These are phyloP conservation scores for Phrynosoma blainvillii DNA, from an alignment of 2,113 vertebrate species.

Conservation along the genomic window DNA sequence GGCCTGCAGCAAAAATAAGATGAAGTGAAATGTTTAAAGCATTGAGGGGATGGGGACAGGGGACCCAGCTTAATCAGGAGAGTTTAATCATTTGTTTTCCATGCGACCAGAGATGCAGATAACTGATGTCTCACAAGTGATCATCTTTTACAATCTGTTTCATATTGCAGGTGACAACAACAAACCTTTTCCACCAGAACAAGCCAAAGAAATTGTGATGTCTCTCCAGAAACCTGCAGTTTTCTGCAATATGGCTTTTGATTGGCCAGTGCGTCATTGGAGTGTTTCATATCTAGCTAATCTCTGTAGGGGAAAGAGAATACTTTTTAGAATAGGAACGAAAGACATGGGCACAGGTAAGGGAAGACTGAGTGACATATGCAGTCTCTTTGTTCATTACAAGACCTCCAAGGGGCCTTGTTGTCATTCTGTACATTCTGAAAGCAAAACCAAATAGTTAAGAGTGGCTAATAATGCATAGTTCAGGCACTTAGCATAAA, in stretches of 20 bases:
- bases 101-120: background rate
- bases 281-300: slow-evolving; percentile 79
- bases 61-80: slow-evolving; percentile 31
- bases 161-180: slow-evolving; percentile 67
- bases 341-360: slow-evolving; percentile 78
- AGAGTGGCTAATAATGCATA: too few species aligned
- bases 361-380: slow-evolving; percentile 15
- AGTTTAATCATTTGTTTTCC: slow-evolving; percentile 34
- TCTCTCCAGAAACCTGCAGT: slow-evolving; percentile 85
- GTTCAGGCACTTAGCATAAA: too few species aligned
- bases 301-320: slow-evolving; percentile 74
- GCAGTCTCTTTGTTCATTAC: background rate
- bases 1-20: slow-evolving; percentile 29
- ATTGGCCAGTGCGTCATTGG: slow-evolving; percentile 91
- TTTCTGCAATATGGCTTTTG: slow-evolving; percentile 85
- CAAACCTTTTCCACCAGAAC: slow-evolving; percentile 87
- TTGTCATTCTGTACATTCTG: too few species aligned
- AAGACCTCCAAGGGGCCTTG: too few species aligned
- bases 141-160: slow-evolving; percentile 35
- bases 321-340: slow-evolving; percentile 88
- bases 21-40: slow-evolving; percentile 42
- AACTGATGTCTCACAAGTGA: slow-evolving; percentile 25
- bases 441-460: too few species aligned
- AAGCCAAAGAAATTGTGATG: slow-evolving; percentile 82
- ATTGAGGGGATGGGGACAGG: background rate